These are phyloP conservation scores for Oncorhynchus gorbuscha DNA, from an alignment of 2,113 vertebrate genomes.

Conservation along the genomic window DNA sequence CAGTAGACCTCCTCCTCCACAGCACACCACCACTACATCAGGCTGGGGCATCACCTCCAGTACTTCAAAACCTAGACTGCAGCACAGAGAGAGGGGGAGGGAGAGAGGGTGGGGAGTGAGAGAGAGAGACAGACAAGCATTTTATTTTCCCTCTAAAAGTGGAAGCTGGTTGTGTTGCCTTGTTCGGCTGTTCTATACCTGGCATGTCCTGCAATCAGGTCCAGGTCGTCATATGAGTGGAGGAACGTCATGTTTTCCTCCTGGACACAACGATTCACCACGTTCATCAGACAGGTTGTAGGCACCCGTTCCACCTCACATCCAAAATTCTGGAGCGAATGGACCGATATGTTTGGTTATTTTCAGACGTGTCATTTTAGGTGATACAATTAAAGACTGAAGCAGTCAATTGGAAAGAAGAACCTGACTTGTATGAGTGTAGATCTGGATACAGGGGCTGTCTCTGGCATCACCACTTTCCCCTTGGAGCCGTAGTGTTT, in stretches of 20 bases:
- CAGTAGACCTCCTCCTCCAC: constrained; percentile 75
- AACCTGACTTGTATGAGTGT: constrained; percentile 69
- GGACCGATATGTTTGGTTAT: background rate
- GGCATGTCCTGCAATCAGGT: constrained; percentile 64
- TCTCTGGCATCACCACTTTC: constrained; percentile 79
- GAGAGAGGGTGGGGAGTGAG: no score
- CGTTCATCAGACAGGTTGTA: constrained; percentile 60
- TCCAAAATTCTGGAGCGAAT: constrained; percentile 65
- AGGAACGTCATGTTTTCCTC: constrained; percentile 49
- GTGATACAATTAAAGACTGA: background rate
- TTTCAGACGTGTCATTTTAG: background rate
- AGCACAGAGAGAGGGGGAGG: no score
- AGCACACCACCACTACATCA: constrained; percentile 75
- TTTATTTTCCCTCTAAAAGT: background rate
- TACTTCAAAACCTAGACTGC: constrained; percentile 74
- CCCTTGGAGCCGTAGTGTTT: constrained; percentile 72
- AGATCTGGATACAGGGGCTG: constrained; percentile 68
- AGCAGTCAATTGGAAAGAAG: background rate
- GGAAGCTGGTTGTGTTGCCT: background rate
- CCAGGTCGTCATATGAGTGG: background rate
- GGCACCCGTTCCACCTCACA: constrained; percentile 72
- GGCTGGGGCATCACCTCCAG: constrained; percentile 66
- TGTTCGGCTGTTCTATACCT: constrained; percentile 52
- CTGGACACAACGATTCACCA: constrained; percentile 68
- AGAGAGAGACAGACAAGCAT: background rate